Conservation (phyloP, 2,113 vertebrate species). For the Nansenia antarctica region DNA sequence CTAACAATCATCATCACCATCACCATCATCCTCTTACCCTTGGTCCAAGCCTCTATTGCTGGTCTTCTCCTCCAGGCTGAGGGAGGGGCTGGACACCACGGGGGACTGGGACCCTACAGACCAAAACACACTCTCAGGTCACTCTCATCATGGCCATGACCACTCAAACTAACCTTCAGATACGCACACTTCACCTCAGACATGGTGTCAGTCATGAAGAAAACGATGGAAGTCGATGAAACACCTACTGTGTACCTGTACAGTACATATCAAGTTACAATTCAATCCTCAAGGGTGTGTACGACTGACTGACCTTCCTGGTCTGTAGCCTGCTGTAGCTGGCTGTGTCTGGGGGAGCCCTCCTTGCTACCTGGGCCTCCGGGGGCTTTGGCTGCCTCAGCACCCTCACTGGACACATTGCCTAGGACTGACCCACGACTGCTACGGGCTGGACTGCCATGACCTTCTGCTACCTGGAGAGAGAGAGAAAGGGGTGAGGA, state of each 20-base stretch:
- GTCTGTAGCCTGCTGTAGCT: constrained; percentile 20
- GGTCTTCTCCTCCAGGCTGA: constrained; percentile 75
- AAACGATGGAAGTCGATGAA: no score
- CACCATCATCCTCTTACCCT: no score
- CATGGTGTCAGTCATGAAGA: no score
- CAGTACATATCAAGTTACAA: no score
- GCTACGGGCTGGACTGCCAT: constrained; percentile 76
- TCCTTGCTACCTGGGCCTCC: constrained; percentile 68
- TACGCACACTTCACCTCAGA: no score
- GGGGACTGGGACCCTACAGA: constrained; percentile 63
- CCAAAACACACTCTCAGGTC: no score
- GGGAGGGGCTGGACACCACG: constrained; percentile 62
- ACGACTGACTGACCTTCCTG: constrained; percentile 42
- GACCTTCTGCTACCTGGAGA: constrained; percentile 76
- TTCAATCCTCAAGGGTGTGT: no score
- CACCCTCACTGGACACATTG: constrained; percentile 49
- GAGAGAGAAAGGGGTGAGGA: background rate
- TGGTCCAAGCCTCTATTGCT: constrained; percentile 75
- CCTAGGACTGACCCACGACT: constrained; percentile 71
- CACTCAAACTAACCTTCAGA: no score
- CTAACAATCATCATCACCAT: no score
- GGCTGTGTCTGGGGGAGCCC: constrained; percentile 71
- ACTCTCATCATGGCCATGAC: no score
- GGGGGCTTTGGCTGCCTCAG: constrained; percentile 48
- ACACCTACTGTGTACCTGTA: background rate